Percentiles rank a stretch among this genome's conserved stretches.
These are phyloP conservation scores for Chloroclysta siterata DNA, from an alignment of 2,888 invertebrate genomes.

Conservation along the genomic window DNA sequence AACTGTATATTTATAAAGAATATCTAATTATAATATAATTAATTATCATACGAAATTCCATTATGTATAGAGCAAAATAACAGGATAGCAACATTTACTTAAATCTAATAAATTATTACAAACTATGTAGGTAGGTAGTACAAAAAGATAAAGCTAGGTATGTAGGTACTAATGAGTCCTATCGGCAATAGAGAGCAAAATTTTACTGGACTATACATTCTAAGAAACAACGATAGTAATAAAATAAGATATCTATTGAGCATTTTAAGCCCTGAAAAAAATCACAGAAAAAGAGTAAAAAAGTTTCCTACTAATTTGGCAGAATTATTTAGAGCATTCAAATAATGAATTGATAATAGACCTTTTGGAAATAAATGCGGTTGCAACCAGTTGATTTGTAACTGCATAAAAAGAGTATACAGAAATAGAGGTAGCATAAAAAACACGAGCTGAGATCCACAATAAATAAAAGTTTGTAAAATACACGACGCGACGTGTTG, in stretches of 20 bases:
- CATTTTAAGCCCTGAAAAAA: slow-evolving; percentile 1
- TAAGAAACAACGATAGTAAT: background rate
- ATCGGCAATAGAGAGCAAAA: background rate
- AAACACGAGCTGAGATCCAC: too few species aligned
- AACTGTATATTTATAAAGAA: slow-evolving; percentile 2
- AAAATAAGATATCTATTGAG: slow-evolving; percentile 5
- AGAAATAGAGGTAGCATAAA: too few species aligned
- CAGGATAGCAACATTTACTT: slow-evolving; percentile 20
- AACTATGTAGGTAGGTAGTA: background rate
- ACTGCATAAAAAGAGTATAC: too few species aligned
- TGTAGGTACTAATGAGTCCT: background rate
- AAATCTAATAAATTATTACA: background rate
- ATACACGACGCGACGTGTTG: too few species aligned
- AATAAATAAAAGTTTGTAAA: too few species aligned
- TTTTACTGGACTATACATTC: background rate
- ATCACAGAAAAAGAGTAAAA: slow-evolving; percentile 10
- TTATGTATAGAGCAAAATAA: slow-evolving; percentile 13
- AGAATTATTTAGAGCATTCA: background rate
- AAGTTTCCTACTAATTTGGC: background rate
- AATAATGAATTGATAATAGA: background rate
- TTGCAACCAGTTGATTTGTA: too few species aligned
- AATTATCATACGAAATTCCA: slow-evolving; percentile 6
- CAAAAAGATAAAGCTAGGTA: background rate
- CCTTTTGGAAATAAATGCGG: too few species aligned
- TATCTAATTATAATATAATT: slow-evolving; percentile 5